Percentiles rank a stretch among this genome's conserved stretches.
Evolutionary conservation across 2,888 invertebrate species (phyloP).

Genomic region (Synanthedon myopaeformis): DNA sequence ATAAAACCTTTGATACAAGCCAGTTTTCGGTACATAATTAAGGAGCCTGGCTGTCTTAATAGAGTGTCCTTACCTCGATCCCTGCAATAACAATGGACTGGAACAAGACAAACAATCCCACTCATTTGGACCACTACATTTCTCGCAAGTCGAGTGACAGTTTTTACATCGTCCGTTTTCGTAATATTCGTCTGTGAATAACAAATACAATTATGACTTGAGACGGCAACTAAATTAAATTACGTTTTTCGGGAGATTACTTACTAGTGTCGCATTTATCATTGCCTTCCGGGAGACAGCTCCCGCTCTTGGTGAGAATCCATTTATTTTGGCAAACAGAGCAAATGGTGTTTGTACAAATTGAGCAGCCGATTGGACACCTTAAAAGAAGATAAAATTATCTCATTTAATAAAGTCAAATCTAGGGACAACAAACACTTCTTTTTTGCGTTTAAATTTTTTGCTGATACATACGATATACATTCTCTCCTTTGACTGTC

Average conservation of each 20-base stretch:
- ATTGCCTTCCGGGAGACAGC: constrained; percentile 80
- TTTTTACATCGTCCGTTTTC: constrained; percentile 81
- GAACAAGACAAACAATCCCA: constrained; percentile 83
- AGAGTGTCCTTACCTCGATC: constrained; percentile 44
- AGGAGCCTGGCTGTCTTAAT: background rate
- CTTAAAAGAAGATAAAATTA: constrained; percentile 19
- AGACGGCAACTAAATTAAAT: background rate
- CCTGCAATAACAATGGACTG: constrained; percentile 79
- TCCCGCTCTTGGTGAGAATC: constrained; percentile 79
- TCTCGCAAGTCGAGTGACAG: constrained; percentile 87
- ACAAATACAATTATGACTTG: constrained; percentile 10
- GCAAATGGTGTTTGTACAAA: constrained; percentile 79
- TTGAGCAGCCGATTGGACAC: constrained; percentile 83
- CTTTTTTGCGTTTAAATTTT: background rate
- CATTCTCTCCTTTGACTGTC: constrained; percentile 84
- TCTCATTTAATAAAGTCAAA: background rate
- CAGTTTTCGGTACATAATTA: background rate
- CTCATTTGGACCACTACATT: constrained; percentile 84
- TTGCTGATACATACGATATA: constrained; percentile 61
- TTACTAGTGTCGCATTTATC: constrained; percentile 81
- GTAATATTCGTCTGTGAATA: constrained; percentile 77
- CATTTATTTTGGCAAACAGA: constrained; percentile 80
- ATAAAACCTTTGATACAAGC: constrained; percentile 5
- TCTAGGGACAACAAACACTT: background rate
- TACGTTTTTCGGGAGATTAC: constrained; percentile 29